Conservation (phyloP, 2,113 vertebrate genomes). For the Panthera tigris region DNA sequence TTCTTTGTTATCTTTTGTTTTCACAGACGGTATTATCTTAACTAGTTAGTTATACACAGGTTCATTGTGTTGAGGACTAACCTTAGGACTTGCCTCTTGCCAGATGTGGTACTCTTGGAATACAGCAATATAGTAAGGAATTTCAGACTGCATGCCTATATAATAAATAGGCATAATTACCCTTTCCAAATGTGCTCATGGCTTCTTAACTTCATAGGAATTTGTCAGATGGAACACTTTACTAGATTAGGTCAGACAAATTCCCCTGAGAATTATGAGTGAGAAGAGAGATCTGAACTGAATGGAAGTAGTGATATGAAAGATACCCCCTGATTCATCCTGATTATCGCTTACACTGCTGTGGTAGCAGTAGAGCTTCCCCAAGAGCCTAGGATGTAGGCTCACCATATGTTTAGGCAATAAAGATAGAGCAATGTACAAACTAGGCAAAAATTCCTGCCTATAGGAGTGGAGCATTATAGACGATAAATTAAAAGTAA, state of each 20-base stretch:
- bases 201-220: background rate
- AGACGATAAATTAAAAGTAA: background rate
- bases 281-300: background rate
- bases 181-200: background rate
- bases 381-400: background rate
- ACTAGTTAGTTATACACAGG: background rate
- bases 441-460: background rate
- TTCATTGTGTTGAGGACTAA: background rate
- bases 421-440: background rate
- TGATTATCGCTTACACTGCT: background rate
- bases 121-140: background rate
- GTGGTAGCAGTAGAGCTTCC: background rate
- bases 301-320: background rate
- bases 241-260: background rate
- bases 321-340: background rate
- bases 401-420: background rate
- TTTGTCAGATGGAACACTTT: background rate
- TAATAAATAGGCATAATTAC: background rate
- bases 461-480: background rate
- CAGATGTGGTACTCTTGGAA: background rate
- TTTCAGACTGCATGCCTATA: background rate
- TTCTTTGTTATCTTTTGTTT: slow-evolving; percentile 22
- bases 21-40: background rate
- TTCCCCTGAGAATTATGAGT: background rate
- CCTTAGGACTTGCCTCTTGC: background rate